Evolutionary conservation across 1,140 invertebrate species (phyloP), one percentile per base, ranked within the genome.

Genomic region (Drosophila leontia): DNA sequence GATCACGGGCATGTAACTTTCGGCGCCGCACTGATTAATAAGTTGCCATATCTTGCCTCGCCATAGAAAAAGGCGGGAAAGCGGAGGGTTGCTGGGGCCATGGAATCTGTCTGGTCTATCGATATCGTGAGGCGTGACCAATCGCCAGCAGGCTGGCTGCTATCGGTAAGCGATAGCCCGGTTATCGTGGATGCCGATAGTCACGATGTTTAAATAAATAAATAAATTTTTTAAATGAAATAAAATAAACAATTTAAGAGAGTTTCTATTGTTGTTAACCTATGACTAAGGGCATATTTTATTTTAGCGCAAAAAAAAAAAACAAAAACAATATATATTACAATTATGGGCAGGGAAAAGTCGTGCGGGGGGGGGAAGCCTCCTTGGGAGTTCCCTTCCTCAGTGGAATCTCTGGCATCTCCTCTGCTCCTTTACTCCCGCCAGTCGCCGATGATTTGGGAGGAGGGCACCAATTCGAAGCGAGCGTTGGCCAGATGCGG

Each of bases 381-480:
- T 63, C 29, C 45, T 26, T 50, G 26, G n/a, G n/a, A n/a, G n/a
- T n/a, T n/a, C n/a, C n/a, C n/a, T n/a, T n/a, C n/a, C n/a, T n/a
- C n/a, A n/a, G 60, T 58, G 60, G 13, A 41, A 57, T 23, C 59
- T 61, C 29, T 8, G 15, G 11, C 13, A 2, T 6, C 15, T 32
- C 7, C 3, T 45, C 34, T 41, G 2, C 23, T 23, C 15, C 37
- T 11, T 29, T 47, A 87, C 44, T 85, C 86, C 45, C 80, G 79
- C 91, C 91, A 92, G 47, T 92, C 67, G 50, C 91, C 88, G 12
- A 91, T 76, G 11, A 92, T 75, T 50, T 92, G 82, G 4, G 84
- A 80, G 37, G 91, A 92, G 23, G 91, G 91, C 62, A 92, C 87
- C 67, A 92, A 61, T n/a, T 91, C 82, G 17, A 92, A 68, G 0